These are phyloP conservation scores for Sinella curviseta DNA, from an alignment of 1,140 invertebrate genomes.

Conservation along the genomic window DNA sequence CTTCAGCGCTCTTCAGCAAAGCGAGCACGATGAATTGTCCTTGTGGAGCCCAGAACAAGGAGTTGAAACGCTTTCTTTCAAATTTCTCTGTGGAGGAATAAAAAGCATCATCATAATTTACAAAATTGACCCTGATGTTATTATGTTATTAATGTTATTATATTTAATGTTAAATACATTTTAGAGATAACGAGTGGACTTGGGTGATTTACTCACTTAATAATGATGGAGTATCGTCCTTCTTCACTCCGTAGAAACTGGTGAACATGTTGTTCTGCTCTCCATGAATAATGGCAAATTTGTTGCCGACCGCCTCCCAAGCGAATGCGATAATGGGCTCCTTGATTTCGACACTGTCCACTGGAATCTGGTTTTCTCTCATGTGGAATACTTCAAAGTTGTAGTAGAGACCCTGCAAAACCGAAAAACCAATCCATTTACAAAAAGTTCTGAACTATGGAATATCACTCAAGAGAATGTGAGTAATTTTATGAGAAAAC, in stretches of 20 bases:
- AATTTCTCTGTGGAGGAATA: conserved; percentile 67
- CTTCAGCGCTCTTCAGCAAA: conserved; percentile 77
- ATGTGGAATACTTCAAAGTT: conserved; percentile 99
- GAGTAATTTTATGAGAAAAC: too few relatives aligned
- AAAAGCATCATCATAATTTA: conserved; percentile 12
- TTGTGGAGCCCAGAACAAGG: conserved; percentile 93
- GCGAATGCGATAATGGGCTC: conserved; percentile 93
- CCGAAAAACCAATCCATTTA: conserved; percentile 4
- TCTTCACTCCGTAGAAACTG: conserved; percentile 90
- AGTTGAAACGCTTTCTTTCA: conserved; percentile 88
- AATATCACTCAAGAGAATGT: conserved; percentile 38
- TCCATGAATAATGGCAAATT: conserved; percentile 95
- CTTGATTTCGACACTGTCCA: conserved; percentile 94
- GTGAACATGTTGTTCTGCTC: conserved; percentile 76
- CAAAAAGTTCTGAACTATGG: conserved; percentile 29
- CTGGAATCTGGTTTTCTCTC: conserved; percentile 95
- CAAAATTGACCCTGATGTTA: not conserved
- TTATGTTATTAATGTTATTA: too few relatives aligned
- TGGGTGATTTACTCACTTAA: too few relatives aligned
- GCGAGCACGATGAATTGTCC: conserved; percentile 95
- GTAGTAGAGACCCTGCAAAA: conserved; percentile 86
- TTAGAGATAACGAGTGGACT: conserved; percentile 45
- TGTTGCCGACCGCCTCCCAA: conserved; percentile 95
- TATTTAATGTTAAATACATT: too few relatives aligned
- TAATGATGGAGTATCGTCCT: conserved; percentile 78